Evolutionary conservation across 2,888 invertebrate genomes (phyloP).

Genomic region (Romanomermis culicivorax): DNA sequence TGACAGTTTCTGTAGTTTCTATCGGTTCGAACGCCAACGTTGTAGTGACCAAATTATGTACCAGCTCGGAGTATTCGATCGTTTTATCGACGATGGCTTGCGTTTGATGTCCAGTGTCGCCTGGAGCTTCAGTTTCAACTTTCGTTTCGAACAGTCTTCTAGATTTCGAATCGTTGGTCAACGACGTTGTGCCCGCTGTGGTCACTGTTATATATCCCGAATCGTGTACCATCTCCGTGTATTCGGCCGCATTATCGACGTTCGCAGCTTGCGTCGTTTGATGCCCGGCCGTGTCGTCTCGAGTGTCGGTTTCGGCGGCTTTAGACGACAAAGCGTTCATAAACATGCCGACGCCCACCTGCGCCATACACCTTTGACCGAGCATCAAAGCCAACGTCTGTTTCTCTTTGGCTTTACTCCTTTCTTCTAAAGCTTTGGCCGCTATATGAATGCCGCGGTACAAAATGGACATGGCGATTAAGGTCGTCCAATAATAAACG

Average conservation of each 20-base stretch:
- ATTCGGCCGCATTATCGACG: neutral
- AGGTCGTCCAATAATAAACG: constrained; percentile 26
- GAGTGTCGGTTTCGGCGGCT: too few relatives aligned
- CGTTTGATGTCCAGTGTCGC: neutral
- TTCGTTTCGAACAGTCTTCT: too few relatives aligned
- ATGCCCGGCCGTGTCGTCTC: neutral
- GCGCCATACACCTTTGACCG: constrained; percentile 9
- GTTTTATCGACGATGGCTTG: too few relatives aligned
- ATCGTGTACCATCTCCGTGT: neutral
- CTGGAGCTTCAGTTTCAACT: neutral
- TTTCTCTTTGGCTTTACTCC: constrained; percentile 9
- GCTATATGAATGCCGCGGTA: constrained; percentile 16
- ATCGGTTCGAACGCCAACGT: too few relatives aligned
- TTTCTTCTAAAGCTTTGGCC: constrained; percentile 10
- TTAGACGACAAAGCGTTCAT: neutral
- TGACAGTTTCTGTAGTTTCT: too few relatives aligned
- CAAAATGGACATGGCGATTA: constrained; percentile 27
- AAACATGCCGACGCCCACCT: constrained; percentile 8
- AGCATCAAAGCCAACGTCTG: constrained; percentile 8
- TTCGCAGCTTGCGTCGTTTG: neutral
- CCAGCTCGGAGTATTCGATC: too few relatives aligned
- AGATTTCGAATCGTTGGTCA: too few relatives aligned
- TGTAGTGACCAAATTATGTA: too few relatives aligned
- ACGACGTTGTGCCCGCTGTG: neutral
- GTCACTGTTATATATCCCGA: neutral